Evolutionary conservation across 2,113 vertebrate species (phyloP).

Genomic region (Chionis minor): DNA sequence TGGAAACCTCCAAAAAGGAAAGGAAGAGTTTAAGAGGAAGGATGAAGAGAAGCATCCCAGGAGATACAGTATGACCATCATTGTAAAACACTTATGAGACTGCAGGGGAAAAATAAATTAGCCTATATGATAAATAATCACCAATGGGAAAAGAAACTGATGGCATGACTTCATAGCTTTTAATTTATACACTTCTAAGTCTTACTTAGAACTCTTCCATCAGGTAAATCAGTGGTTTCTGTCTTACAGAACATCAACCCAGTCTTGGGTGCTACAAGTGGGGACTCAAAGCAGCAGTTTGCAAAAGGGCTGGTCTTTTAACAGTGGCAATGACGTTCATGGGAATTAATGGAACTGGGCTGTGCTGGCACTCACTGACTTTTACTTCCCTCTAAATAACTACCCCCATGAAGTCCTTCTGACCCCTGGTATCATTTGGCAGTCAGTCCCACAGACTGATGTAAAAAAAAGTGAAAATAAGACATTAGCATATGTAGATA

Average conservation of each 20-base stretch:
- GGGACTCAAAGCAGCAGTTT: background rate
- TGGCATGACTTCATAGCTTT: background rate
- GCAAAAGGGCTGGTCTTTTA: background rate
- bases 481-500: background rate
- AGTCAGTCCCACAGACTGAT: background rate
- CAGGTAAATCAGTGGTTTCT: background rate
- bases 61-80: accelerated
- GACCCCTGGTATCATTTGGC: background rate
- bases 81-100: background rate
- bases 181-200: background rate
- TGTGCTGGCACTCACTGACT: background rate
- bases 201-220: background rate
- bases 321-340: background rate
- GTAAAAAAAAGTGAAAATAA: background rate
- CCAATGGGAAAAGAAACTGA: background rate
- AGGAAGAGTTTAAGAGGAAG: background rate
- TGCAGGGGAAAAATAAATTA: accelerated
- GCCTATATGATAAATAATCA: background rate
- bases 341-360: background rate
- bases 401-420: accelerated
- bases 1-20: background rate
- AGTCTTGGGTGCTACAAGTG: background rate
- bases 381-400: background rate
- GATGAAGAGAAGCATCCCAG: background rate
- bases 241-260: background rate